Evolutionary conservation across 2,888 invertebrate species (phyloP).

Genomic region (Tetanocera ferruginea): DNA sequence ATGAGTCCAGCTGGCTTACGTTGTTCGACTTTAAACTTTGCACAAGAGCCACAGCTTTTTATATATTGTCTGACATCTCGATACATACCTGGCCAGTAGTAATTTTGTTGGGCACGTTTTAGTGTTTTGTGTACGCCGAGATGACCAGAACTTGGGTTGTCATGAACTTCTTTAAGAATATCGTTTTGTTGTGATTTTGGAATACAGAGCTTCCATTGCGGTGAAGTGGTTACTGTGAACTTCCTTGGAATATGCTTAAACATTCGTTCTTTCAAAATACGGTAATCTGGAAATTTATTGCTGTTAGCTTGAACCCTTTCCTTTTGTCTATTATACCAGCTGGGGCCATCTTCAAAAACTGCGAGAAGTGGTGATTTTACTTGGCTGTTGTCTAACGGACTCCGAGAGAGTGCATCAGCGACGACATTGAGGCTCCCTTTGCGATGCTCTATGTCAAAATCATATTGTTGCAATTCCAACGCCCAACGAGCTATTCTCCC

Average conservation of each 20-base stretch:
- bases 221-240: neutral
- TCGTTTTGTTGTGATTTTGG: neutral
- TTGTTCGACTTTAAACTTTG: conserved; percentile 22
- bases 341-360: neutral
- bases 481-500: conserved; percentile 1
- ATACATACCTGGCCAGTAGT: conserved; percentile 34
- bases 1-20: conserved; percentile 23
- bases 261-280: conserved; percentile 4
- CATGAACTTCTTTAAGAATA: conserved; percentile 26
- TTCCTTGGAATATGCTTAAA: conserved; percentile 7
- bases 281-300: neutral
- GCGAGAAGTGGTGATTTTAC: neutral
- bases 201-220: conserved; percentile 25
- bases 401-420: conserved; percentile 31
- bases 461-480: conserved; percentile 34
- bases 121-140: conserved; percentile 18
- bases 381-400: neutral
- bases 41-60: conserved; percentile 2
- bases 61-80: conserved; percentile 22
- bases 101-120: neutral
- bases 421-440: no score
- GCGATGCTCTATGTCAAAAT: conserved; percentile 22
- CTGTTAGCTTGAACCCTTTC: neutral
- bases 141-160: conserved; percentile 8
- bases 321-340: neutral